A percentile compares a stretch with the other conserved stretches of the same genome.
Evolutionary conservation across 1,140 invertebrate species (phyloP).

Genomic region (Octopus bimaculoides): DNA sequence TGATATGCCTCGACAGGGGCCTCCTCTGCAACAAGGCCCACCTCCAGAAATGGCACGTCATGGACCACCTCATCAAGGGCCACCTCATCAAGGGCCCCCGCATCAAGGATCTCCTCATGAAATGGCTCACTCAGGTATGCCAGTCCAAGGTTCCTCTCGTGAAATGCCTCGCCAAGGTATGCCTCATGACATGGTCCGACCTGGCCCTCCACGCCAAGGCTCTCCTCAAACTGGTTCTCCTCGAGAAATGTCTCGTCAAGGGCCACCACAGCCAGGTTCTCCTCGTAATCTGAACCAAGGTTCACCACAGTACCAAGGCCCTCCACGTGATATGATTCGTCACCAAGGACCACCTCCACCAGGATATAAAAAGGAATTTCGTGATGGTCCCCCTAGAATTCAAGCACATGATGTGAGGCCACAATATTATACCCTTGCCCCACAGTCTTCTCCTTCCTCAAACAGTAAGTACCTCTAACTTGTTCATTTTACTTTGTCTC

Average conservation of each 20-base stretch:
- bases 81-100: background rate
- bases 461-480: background rate
- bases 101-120: background rate
- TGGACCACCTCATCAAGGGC: background rate
- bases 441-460: background rate
- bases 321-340: background rate
- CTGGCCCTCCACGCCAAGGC: background rate
- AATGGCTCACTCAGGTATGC: too few relatives aligned
- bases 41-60: background rate
- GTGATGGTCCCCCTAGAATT: background rate
- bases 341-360: background rate
- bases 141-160: background rate
- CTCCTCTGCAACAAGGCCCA: background rate
- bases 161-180: background rate
- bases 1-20: background rate
- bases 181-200: background rate
- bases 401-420: background rate
- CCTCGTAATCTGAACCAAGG: too few relatives aligned
- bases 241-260: background rate
- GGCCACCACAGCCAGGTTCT: too few relatives aligned
- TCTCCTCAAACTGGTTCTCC: background rate
- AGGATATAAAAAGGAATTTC: background rate
- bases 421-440: background rate
- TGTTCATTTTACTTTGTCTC: background rate
- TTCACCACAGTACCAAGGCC: background rate